These are phyloP conservation scores for Thalassophryne amazonica DNA, from an alignment of 2,797 vertebrate genomes.

Conservation along the genomic window DNA sequence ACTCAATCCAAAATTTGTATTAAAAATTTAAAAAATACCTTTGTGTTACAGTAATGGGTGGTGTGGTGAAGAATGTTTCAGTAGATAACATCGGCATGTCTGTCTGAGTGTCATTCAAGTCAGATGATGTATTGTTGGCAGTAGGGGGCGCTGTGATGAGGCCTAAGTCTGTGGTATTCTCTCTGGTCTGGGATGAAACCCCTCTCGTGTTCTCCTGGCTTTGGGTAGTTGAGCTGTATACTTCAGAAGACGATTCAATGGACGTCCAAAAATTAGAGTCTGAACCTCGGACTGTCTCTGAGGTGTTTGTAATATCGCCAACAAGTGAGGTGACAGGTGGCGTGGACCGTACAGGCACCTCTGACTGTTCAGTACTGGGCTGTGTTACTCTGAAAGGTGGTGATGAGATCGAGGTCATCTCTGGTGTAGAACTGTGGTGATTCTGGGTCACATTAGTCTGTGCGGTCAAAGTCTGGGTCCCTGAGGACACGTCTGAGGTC, in stretches of 20 bases:
- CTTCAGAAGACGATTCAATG: conserved; percentile 50
- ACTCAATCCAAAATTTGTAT: neutral
- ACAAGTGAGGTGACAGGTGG: conserved; percentile 48
- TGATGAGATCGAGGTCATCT: conserved; percentile 57
- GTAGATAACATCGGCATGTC: conserved; percentile 29
- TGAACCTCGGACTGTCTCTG: conserved; percentile 34
- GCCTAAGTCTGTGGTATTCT: conserved; percentile 22
- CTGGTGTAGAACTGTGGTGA: conserved; percentile 30
- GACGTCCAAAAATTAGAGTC: conserved; percentile 22
- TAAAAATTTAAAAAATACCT: conserved; percentile 27
- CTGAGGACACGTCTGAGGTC: conserved; percentile 7
- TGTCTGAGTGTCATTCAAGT: conserved; percentile 41
- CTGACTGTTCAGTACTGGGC: conserved; percentile 38
- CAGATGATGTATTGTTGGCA: conserved; percentile 43
- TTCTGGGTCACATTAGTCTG: conserved; percentile 44
- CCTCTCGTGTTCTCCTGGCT: conserved; percentile 48
- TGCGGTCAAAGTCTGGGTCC: conserved; percentile 43
- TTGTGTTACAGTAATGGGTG: conserved; percentile 40
- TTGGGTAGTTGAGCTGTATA: conserved; percentile 29
- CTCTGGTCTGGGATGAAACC: conserved; percentile 38
- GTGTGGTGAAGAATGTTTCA: conserved; percentile 28
- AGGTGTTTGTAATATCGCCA: conserved; percentile 12
- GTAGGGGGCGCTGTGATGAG: conserved; percentile 49
- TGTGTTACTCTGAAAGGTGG: conserved; percentile 46
- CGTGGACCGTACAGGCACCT: conserved; percentile 51